phyloP scores from a whole-genome alignment of 1,140 invertebrate species.

The Helicorthomorpha holstii region DNA sequence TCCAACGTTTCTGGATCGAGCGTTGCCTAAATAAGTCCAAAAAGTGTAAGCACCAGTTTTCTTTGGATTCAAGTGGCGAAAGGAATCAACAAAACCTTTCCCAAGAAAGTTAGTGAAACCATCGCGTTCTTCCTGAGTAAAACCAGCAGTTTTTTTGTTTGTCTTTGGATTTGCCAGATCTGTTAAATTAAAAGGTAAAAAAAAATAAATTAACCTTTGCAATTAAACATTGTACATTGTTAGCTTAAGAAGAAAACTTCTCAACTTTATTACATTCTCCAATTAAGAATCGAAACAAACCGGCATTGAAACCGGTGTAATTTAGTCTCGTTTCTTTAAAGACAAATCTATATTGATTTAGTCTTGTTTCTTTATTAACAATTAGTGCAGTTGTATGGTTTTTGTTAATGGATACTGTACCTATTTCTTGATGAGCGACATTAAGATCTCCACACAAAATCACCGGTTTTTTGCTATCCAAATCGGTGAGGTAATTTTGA shows the following conservation, averaged over 20 bases:
- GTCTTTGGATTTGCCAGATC: conserved; percentile 88
- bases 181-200: conserved; percentile 18
- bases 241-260: too few relatives aligned
- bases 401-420: conserved; percentile 28
- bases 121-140: conserved; percentile 82
- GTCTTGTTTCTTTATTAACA: too few relatives aligned
- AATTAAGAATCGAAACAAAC: too few relatives aligned
- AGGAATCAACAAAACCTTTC: conserved; percentile 71
- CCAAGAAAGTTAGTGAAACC: conserved; percentile 67
- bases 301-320: too few relatives aligned
- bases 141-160: conserved; percentile 86
- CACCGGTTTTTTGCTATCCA: conserved; percentile 83
- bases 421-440: conserved; percentile 88
- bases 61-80: conserved; percentile 72
- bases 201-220: too few relatives aligned
- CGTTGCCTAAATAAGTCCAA: conserved; percentile 79
- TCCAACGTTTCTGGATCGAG: conserved; percentile 76
- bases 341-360: too few relatives aligned
- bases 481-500: conserved; percentile 49
- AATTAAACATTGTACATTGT: too few relatives aligned
- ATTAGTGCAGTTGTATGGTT: too few relatives aligned
- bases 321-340: too few relatives aligned
- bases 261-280: too few relatives aligned
- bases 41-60: conserved; percentile 72
- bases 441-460: conserved; percentile 94